These are phyloP conservation scores for Maniola jurtina DNA, from an alignment of 1,140 invertebrate species.

Conservation along the genomic window DNA sequence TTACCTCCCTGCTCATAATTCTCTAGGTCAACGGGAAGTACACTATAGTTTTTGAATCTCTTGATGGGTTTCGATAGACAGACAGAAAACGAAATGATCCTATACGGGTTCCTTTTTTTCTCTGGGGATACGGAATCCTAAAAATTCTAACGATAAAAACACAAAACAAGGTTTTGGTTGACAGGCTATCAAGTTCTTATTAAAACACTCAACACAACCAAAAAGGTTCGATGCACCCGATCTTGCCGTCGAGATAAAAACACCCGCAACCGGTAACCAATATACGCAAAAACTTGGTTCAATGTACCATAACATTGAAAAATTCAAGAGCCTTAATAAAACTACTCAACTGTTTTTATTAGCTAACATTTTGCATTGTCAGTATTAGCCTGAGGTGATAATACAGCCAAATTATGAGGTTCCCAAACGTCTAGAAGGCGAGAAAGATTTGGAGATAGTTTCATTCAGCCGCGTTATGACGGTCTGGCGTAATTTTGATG, in stretches of 20 bases:
- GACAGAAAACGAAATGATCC: too few relatives aligned
- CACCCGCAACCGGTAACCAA: conserved; percentile 42
- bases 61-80: too few relatives aligned
- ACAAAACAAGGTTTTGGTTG: background rate
- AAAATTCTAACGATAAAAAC: background rate
- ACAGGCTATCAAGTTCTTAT: conserved; percentile 2
- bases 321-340: conserved; percentile 9
- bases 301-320: conserved; percentile 42
- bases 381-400: background rate
- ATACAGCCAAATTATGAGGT: background rate
- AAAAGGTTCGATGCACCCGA: conserved; percentile 47
- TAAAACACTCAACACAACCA: conserved; percentile 12
- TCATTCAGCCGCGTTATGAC: background rate
- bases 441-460: background rate
- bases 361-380: conserved; percentile 3
- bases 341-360: background rate
- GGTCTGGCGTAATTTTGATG: background rate
- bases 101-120: too few relatives aligned
- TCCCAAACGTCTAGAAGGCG: background rate
- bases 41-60: too few relatives aligned
- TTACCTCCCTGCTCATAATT: too few relatives aligned
- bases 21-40: too few relatives aligned
- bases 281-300: conserved; percentile 59
- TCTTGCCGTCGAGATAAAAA: conserved; percentile 36
- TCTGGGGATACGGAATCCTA: too few relatives aligned